Percentiles rank a stretch among this genome's conserved stretches.
phyloP scores from a whole-genome alignment of 2,113 vertebrate genomes.

The Lepus timidus region DNA sequence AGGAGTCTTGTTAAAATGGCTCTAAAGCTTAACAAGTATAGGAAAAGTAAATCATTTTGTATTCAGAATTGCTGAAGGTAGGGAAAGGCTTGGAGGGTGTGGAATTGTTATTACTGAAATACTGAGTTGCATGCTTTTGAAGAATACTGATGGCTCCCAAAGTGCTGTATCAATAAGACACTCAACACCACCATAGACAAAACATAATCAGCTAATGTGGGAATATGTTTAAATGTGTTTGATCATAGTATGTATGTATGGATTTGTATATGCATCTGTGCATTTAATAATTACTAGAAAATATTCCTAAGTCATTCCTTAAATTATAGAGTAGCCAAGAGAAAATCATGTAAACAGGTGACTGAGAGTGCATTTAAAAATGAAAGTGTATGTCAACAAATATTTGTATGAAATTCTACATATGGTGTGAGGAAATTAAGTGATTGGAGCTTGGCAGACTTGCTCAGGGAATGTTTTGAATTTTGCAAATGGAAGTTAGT shows the following conservation, averaged over 20 bases:
- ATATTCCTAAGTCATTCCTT: background rate
- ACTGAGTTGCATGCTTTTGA: background rate
- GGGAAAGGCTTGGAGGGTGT: background rate
- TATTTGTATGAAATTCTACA: background rate
- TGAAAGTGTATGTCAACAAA: background rate
- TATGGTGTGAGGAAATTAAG: background rate
- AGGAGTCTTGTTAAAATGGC: conserved; percentile 7
- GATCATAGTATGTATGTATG: background rate
- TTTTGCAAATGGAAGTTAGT: background rate
- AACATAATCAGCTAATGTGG: background rate
- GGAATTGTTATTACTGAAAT: background rate
- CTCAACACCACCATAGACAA: background rate
- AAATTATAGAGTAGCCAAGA: background rate
- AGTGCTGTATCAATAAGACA: background rate
- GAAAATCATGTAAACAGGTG: background rate
- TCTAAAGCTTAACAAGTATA: background rate
- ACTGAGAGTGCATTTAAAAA: background rate
- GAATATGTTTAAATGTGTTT: background rate
- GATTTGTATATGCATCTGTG: background rate
- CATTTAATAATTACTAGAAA: background rate
- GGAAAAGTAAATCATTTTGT: background rate
- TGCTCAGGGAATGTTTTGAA: background rate
- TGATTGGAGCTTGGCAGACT: background rate
- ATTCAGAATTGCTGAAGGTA: background rate
- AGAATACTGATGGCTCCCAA: background rate